Conservation (phyloP, 2,888 invertebrate species). For the Ichneumoninae sp. region DNA sequence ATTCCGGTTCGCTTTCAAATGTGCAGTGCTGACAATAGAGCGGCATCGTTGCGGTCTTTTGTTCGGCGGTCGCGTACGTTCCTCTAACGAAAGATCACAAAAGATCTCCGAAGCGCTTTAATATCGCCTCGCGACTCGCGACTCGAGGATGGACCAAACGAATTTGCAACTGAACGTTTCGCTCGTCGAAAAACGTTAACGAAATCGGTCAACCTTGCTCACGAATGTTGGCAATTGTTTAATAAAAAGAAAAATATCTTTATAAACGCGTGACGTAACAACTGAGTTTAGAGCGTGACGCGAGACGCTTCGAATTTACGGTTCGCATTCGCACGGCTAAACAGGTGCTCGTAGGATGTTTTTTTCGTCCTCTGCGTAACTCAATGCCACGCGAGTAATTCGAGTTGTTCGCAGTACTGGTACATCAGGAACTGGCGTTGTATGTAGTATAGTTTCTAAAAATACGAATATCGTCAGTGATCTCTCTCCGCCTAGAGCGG, state of each 20-base stretch:
- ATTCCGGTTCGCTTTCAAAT: conserved; percentile 60
- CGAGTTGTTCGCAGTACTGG: conserved; percentile 11
- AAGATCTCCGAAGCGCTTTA: not conserved
- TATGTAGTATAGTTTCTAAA: conserved; percentile 33
- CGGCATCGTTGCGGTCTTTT: not conserved
- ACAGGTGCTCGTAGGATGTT: conserved; percentile 14
- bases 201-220: not conserved
- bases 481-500: not conserved
- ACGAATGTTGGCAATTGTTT: conserved; percentile 58
- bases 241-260: conserved; percentile 25
- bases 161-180: not conserved
- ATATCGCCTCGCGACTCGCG: not conserved
- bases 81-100: not conserved
- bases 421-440: not conserved
- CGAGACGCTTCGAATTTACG: conserved; percentile 54
- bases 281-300: conserved; percentile 71
- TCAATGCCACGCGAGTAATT: conserved; percentile 45
- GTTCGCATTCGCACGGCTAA: conserved; percentile 18
- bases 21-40: conserved; percentile 59
- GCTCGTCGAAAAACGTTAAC: not conserved
- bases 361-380: conserved; percentile 35
- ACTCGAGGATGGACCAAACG: not conserved
- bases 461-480: conserved; percentile 19
- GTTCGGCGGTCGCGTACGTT: conserved; percentile 3
- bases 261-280: conserved; percentile 64